Evolutionary conservation across 2,797 vertebrate genomes (phyloP).

Genomic region (Cynopterus sphinx): DNA sequence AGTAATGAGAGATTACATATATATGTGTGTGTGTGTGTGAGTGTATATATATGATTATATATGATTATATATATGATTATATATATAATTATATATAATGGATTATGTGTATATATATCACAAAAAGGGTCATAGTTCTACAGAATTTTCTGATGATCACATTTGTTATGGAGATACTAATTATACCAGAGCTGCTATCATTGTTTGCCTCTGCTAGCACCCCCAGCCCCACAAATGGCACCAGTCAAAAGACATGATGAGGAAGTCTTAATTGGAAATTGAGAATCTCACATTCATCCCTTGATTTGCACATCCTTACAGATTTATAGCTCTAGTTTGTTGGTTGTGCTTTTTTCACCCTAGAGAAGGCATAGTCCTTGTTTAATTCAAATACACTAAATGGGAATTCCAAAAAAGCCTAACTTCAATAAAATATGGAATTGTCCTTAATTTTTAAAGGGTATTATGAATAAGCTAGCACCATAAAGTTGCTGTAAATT

Average conservation of each 20-base stretch:
- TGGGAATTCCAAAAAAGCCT: conserved; percentile 33
- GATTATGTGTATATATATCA: background rate
- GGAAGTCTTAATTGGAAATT: conserved; percentile 5
- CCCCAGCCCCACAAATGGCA: background rate
- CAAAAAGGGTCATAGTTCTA: background rate
- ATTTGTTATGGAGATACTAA: background rate
- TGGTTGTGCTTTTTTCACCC: background rate
- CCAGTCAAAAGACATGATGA: conserved; percentile 41
- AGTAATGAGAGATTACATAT: no score
- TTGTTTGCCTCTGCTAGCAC: background rate
- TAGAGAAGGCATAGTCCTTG: conserved; percentile 1
- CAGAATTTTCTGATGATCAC: conserved; percentile 33
- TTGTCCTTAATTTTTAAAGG: conserved; percentile 27
- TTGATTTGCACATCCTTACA: background rate
- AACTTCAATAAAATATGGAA: conserved; percentile 28
- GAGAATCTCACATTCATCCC: background rate
- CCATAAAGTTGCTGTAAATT: background rate
- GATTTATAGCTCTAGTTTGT: conserved; percentile 33
- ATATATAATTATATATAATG: no score
- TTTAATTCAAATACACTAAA: conserved; percentile 39
- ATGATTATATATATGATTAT: no score
- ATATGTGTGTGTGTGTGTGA: no score
- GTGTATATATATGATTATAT: no score
- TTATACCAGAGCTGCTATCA: background rate
- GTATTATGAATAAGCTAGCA: conserved; percentile 32